Conservation (phyloP, 2,888 invertebrate genomes). For the Leptogaster cylindrica region DNA sequence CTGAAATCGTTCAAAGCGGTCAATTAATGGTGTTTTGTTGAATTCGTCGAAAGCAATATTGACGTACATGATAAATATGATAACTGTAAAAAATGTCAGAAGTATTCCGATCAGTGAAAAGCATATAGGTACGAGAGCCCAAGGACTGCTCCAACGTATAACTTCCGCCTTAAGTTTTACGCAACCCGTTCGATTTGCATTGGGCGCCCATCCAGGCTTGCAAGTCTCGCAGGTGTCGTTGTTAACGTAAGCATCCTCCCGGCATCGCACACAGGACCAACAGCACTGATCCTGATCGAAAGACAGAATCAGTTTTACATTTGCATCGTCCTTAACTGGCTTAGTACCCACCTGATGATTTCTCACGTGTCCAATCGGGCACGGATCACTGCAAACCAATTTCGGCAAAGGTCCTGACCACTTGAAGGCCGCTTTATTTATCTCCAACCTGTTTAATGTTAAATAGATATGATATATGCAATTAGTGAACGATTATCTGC, state of each 20-base stretch:
- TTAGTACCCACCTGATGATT: slow-evolving; percentile 65
- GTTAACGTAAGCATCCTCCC: slow-evolving; percentile 67
- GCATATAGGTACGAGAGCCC: slow-evolving; percentile 70
- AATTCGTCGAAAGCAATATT: too few species aligned
- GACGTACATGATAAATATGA: slow-evolving; percentile 67
- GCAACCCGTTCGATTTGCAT: slow-evolving; percentile 64
- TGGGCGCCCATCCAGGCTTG: slow-evolving; percentile 65
- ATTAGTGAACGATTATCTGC: too few species aligned
- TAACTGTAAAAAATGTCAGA: slow-evolving; percentile 68
- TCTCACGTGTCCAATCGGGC: slow-evolving; percentile 67
- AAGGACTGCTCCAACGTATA: slow-evolving; percentile 69
- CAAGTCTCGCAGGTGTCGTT: slow-evolving; percentile 69
- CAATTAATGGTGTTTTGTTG: too few species aligned
- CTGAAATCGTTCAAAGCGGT: slow-evolving; percentile 49
- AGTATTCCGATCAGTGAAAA: slow-evolving; percentile 70
- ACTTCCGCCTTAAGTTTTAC: slow-evolving; percentile 66
- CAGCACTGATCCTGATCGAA: slow-evolving; percentile 73
- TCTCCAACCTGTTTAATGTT: slow-evolving; percentile 57
- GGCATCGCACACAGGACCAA: slow-evolving; percentile 74
- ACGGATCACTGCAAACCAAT: slow-evolving; percentile 70
- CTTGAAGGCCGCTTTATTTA: slow-evolving; percentile 62
- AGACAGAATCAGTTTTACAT: too few species aligned
- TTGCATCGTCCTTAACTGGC: too few species aligned
- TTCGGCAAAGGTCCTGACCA: slow-evolving; percentile 63
- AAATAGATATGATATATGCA: too few species aligned